Percentiles rank a stretch among this genome's conserved stretches.
phyloP scores from a whole-genome alignment of 2,888 invertebrate genomes.

The Rhagonycha fulva region DNA sequence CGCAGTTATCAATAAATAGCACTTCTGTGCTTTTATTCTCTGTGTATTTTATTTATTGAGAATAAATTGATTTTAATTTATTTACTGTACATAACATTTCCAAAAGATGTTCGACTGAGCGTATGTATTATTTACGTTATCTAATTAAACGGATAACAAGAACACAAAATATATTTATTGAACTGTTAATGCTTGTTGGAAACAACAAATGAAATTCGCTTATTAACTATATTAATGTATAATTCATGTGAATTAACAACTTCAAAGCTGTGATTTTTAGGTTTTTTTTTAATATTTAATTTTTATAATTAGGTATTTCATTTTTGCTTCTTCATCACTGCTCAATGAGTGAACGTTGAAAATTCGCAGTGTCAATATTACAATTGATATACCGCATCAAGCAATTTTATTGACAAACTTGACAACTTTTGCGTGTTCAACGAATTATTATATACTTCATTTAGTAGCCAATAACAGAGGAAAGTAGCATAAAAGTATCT shows the following conservation, averaged over 20 bases:
- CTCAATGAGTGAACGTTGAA: no score
- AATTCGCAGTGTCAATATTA: no score
- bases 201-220: conserved; percentile 29
- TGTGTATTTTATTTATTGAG: neutral
- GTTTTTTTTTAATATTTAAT: no score
- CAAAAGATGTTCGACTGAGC: neutral
- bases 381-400: no score
- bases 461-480: neutral
- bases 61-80: neutral
- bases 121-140: conserved; percentile 2
- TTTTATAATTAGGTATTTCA: no score
- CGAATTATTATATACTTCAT: neutral
- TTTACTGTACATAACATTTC: neutral
- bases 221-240: neutral
- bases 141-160: conserved; percentile 30
- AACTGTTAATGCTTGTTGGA: conserved; percentile 34
- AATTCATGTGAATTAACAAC: neutral
- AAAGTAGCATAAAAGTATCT: no score
- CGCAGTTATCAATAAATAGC: neutral
- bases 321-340: neutral
- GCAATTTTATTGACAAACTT: neutral
- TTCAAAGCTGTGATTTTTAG: no score
- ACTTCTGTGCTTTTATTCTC: neutral
- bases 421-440: neutral
- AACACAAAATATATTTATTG: conserved; percentile 30